Percentiles rank a stretch among this genome's conserved stretches.
Conservation (phyloP, 2,113 vertebrate genomes). For the rat (Rattus norvegicus) region DNA sequence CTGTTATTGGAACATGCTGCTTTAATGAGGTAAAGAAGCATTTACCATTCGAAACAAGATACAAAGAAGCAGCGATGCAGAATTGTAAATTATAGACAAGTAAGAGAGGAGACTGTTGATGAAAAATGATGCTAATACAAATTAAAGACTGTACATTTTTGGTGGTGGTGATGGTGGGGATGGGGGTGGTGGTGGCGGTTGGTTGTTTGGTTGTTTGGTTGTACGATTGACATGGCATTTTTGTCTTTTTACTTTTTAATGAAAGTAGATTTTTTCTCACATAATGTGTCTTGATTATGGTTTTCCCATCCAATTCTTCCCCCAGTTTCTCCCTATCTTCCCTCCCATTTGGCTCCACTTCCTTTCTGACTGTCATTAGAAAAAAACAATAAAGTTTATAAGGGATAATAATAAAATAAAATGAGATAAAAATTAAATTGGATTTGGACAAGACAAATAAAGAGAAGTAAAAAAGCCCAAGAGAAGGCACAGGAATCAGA, state of each 20-base stretch:
- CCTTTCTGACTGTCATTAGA: neutral
- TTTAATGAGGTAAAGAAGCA: neutral
- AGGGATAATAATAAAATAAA: neutral
- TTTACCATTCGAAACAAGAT: neutral
- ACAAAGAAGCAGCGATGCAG: neutral
- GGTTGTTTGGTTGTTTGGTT: too few species aligned
- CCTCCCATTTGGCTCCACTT: neutral
- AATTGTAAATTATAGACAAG: neutral
- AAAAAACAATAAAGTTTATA: neutral
- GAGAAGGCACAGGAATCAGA: neutral
- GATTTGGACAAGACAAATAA: neutral
- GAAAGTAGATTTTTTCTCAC: neutral
- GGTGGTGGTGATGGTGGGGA: too few species aligned
- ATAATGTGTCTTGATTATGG: neutral
- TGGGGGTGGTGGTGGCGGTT: too few species aligned
- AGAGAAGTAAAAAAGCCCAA: neutral
- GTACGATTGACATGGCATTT: neutral
- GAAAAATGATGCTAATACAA: neutral
- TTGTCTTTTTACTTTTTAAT: neutral
- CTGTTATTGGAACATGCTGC: neutral
- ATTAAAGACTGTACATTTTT: neutral
- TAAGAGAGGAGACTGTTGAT: neutral
- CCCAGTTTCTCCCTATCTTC: too few species aligned
- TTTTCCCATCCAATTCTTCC: neutral
- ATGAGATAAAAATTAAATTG: neutral